phyloP scores from a whole-genome alignment of 2,888 invertebrate genomes.

The Nomada ruficornis region DNA sequence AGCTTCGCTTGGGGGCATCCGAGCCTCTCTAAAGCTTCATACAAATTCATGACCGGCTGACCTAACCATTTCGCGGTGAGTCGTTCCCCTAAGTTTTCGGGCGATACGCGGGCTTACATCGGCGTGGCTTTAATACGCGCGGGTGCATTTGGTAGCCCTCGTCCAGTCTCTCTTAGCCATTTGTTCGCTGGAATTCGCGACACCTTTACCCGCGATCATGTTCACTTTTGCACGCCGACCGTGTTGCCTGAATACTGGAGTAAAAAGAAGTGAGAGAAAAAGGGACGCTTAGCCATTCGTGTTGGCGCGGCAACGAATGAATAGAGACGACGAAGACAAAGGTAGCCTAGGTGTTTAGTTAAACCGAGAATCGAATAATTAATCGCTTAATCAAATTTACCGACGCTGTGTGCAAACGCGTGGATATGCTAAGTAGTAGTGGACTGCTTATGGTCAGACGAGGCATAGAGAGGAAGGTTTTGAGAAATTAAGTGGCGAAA shows the following conservation, averaged over 20 bases:
- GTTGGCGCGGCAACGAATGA: not conserved
- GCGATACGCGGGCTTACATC: conserved; percentile 18
- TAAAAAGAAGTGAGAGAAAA: not conserved
- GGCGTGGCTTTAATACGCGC: conserved; percentile 9
- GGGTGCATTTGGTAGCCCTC: conserved; percentile 38
- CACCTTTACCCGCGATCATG: conserved; percentile 20
- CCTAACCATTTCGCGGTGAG: conserved; percentile 50
- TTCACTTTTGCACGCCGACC: not conserved
- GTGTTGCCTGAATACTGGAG: no score
- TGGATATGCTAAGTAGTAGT: not conserved
- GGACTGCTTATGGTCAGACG: not conserved
- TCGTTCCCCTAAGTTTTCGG: conserved; percentile 64
- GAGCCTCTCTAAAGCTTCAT: conserved; percentile 70
- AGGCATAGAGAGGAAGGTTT: not conserved
- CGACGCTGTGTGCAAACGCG: not conserved
- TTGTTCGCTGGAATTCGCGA: conserved; percentile 21
- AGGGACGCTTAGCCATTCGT: not conserved
- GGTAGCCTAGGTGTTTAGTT: not conserved
- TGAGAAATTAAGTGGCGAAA: no score
- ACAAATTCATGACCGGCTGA: conserved; percentile 71
- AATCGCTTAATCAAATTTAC: conserved; percentile 24
- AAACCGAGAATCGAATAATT: conserved; percentile 16
- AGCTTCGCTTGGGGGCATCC: conserved; percentile 62
- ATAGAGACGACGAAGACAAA: not conserved
- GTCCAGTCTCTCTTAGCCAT: conserved; percentile 23